phyloP scores from a whole-genome alignment of 1,140 invertebrate species.

The Drosophila nebulosa region DNA sequence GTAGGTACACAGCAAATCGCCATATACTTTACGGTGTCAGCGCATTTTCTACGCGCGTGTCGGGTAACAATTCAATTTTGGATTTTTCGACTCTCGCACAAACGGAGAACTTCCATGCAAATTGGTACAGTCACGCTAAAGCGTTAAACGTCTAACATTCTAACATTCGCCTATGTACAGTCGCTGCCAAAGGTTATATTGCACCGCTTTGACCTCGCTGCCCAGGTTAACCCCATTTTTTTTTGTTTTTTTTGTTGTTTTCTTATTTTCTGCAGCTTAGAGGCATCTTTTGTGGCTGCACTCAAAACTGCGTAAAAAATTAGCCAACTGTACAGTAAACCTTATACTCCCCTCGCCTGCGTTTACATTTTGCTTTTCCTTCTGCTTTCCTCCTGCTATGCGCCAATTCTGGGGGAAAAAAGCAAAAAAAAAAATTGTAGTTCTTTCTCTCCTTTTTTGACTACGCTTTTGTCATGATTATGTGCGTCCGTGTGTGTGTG shows the following conservation, averaged over 20 bases:
- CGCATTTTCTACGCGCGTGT: neutral
- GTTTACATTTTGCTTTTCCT: neutral
- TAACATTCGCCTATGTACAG: slow-evolving; percentile 18
- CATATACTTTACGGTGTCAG: slow-evolving; percentile 2
- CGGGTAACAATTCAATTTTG: slow-evolving; percentile 5
- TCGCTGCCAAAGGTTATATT: slow-evolving; percentile 27
- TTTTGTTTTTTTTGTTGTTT: slow-evolving; percentile 4
- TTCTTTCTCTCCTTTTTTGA: slow-evolving; percentile 27
- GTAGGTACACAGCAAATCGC: neutral
- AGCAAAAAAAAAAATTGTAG: too few relatives aligned
- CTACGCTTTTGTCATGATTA: slow-evolving; percentile 51
- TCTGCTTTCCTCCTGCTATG: neutral
- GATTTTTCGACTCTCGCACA: neutral
- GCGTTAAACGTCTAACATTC: neutral
- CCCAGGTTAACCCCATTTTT: slow-evolving; percentile 13
- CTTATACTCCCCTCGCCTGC: neutral
- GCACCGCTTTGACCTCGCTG: slow-evolving; percentile 40
- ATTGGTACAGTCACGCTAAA: neutral
- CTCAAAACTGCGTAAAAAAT: slow-evolving; percentile 70
- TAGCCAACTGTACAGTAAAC: slow-evolving; percentile 42
- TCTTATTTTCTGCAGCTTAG: slow-evolving; percentile 21
- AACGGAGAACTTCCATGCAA: neutral
- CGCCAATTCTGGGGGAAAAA: slow-evolving; percentile 21
- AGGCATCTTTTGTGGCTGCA: slow-evolving; percentile 55
- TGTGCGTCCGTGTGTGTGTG: neutral